These are phyloP conservation scores for Camptogramma bilineatum DNA, from an alignment of 2,888 invertebrate species.

Conservation along the genomic window DNA sequence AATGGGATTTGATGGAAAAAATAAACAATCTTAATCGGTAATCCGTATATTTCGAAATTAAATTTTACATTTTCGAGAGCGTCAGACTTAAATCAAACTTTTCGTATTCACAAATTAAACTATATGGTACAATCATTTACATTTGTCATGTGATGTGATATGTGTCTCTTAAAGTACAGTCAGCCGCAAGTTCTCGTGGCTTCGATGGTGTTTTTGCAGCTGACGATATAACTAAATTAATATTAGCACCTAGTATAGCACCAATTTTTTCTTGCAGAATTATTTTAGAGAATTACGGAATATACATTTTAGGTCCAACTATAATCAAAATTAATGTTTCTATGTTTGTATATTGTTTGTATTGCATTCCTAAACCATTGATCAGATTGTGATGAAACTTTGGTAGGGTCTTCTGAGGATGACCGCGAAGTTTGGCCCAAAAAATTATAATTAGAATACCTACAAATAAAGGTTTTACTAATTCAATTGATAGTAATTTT, in stretches of 20 bases:
- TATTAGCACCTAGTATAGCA: conserved; percentile 74
- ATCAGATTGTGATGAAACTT: too few species aligned
- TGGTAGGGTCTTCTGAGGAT: too few species aligned
- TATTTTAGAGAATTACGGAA: too few species aligned
- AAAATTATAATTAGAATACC: too few species aligned
- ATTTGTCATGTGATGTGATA: conserved; percentile 81
- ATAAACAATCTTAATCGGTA: conserved; percentile 45
- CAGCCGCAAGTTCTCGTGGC: conserved; percentile 31
- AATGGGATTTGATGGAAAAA: not conserved
- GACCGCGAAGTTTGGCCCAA: too few species aligned
- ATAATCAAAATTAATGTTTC: too few species aligned
- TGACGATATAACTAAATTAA: conserved; percentile 25
- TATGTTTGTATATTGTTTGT: too few species aligned
- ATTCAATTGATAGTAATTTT: not conserved
- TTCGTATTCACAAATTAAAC: conserved; percentile 69
- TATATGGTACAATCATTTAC: conserved; percentile 84
- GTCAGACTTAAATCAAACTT: conserved; percentile 57
- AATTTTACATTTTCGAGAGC: conserved; percentile 67
- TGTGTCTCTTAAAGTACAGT: conserved; percentile 58
- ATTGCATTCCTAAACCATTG: too few species aligned
- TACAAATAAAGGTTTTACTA: too few species aligned
- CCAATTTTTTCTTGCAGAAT: conserved; percentile 53
- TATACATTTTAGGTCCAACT: too few species aligned
- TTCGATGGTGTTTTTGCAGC: conserved; percentile 28
- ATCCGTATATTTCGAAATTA: conserved; percentile 68